Percentiles rank a stretch among this genome's conserved stretches.
These are phyloP conservation scores for Sebastolobus alascanus DNA, from an alignment of 2,797 vertebrate species.

Conservation along the genomic window DNA sequence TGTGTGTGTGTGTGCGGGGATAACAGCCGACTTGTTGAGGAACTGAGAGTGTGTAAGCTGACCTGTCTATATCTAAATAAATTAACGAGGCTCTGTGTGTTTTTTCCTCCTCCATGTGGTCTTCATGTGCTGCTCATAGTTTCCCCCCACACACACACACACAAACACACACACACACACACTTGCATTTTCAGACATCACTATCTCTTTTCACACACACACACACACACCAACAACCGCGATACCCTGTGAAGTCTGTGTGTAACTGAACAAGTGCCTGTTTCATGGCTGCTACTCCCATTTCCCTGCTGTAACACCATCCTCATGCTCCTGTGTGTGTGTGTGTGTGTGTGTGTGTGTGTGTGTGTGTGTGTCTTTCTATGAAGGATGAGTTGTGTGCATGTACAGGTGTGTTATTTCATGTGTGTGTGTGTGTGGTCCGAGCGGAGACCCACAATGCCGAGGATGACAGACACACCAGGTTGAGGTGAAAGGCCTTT, in stretches of 20 bases:
- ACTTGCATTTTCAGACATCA: constrained; percentile 3
- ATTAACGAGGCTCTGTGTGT: constrained; percentile 33
- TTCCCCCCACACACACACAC: not conserved
- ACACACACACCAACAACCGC: not conserved
- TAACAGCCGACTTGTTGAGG: not conserved
- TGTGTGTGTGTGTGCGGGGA: too few relatives aligned
- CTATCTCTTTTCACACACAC: constrained; percentile 3
- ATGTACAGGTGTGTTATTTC: constrained; percentile 46
- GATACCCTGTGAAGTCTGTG: constrained; percentile 26
- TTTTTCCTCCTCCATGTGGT: constrained; percentile 9
- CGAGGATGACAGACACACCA: constrained; percentile 56
- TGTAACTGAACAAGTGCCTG: constrained; percentile 60
- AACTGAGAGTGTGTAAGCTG: constrained; percentile 44
- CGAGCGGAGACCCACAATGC: constrained; percentile 37
- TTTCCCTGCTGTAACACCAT: constrained; percentile 75
- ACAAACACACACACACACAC: not conserved
- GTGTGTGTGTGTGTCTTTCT: constrained; percentile 3
- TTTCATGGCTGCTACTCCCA: constrained; percentile 64
- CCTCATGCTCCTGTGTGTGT: constrained; percentile 23
- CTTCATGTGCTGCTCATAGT: constrained; percentile 7
- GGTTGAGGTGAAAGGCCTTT: constrained; percentile 68
- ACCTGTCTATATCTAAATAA: constrained; percentile 55
- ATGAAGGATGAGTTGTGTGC: not conserved
- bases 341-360: constrained; percentile 12
- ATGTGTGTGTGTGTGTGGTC: constrained; percentile 52